Conservation (phyloP, 2,797 vertebrate species). For the Fratercula arctica region DNA sequence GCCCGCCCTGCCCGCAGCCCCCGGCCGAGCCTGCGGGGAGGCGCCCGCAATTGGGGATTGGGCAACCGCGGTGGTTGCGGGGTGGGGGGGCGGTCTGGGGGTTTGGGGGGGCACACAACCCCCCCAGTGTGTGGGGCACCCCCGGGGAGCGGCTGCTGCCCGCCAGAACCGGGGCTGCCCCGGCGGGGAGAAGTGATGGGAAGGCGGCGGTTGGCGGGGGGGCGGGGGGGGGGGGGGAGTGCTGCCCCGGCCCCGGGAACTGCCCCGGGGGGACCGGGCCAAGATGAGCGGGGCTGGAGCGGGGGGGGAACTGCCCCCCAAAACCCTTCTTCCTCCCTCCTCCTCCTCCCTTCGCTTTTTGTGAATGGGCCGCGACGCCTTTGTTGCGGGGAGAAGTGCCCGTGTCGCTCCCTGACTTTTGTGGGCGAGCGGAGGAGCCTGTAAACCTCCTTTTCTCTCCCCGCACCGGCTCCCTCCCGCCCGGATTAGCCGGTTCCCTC, state of each 20-base stretch:
- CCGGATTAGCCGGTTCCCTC: neutral
- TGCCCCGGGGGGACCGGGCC: neutral
- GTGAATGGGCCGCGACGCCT: slow-evolving; percentile 76
- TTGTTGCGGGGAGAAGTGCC: slow-evolving; percentile 80
- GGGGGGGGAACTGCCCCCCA: neutral
- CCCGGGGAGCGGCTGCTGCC: neutral
- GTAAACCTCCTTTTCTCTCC: neutral
- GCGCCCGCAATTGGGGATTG: neutral
- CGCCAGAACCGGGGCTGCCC: neutral
- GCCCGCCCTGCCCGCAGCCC: neutral
- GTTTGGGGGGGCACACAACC: neutral
- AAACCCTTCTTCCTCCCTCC: neutral
- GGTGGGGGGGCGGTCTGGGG: neutral
- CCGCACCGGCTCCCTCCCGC: neutral
- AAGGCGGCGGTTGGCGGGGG: neutral
- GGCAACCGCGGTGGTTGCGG: neutral
- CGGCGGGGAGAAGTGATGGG: neutral
- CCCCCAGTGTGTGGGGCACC: neutral
- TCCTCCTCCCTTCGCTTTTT: slow-evolving; percentile 2
- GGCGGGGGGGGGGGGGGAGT: neutral
- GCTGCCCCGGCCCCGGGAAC: neutral
- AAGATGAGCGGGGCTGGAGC: neutral
- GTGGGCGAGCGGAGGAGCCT: slow-evolving; percentile 76
- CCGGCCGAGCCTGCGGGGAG: neutral
- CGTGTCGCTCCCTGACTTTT: slow-evolving; percentile 83